Base-by-base conservation (phyloP, 1,140 invertebrate species). In the Diorhabda carinulata region DNA sequence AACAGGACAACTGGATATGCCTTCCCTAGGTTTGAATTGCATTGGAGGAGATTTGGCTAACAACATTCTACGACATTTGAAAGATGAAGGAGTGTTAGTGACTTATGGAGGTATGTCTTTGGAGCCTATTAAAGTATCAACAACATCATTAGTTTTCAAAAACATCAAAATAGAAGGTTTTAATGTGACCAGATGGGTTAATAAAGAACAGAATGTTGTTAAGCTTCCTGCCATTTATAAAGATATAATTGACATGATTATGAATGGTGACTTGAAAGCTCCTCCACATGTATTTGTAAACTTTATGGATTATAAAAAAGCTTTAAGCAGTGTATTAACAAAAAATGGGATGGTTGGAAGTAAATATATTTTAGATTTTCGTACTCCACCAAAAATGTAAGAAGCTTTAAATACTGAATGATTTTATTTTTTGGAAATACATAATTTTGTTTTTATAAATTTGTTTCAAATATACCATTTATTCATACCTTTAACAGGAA, bases 21-120 rank as follows among this genome's bases (percentile, higher is more conserved):
- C 96, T 58, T 88, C 88, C 74, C 83, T 99, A 40, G 97, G 91
- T 3, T 82, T 99, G 3, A 98, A 99, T 81, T 97, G 96, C 84
- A 91, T 99, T 40, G 95, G 96, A 63, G 97, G 97, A 1, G 90
- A 94, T 79, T 94, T 87, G 82, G 90, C 92, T 5, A 86, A 92
- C 6, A 92, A 97, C 81, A 83, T 98, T 70, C 78, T 93, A 40
- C 86, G 93, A 40, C 87, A 91, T 76, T 82, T 98, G 62, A 85
- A 84, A 42, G 81, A 90, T 70, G 84, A 87, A 71, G 92, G 93
- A 2, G 83, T 88, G 1, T 89, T 98, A 85, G 94, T 99, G 0
- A 98, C 96, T 9, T 99, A 98, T 83, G 97, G 97, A 40, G 97
- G 93, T 45, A 99, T 99, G 97, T 96, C 95, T 0, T 87, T 91